Evolutionary conservation across 2,888 invertebrate genomes (phyloP).

Genomic region (Hofmannophila pseudospretella): DNA sequence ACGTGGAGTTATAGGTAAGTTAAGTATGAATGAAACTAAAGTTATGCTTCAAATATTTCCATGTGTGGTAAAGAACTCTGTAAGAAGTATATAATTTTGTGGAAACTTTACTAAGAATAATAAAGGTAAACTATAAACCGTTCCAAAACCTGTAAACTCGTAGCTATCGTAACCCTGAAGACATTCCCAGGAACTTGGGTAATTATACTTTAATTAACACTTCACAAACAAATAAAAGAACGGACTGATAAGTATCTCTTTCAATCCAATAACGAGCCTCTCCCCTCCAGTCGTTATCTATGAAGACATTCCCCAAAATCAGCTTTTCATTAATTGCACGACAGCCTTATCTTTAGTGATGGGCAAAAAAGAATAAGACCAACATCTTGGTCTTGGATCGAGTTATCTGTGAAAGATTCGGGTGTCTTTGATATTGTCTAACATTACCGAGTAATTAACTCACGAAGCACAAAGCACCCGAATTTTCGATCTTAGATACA

Average conservation of each 20-base stretch:
- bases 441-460: too few relatives aligned
- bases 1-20: too few relatives aligned
- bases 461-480: too few relatives aligned
- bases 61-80: too few relatives aligned
- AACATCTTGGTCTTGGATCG: too few relatives aligned
- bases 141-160: not conserved
- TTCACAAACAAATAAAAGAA: slow-evolving; percentile 34
- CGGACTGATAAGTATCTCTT: slow-evolving; percentile 44
- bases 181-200: slow-evolving; percentile 1
- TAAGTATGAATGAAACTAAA: too few relatives aligned
- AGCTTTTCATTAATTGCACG: slow-evolving; percentile 67
- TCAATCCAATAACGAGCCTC: slow-evolving; percentile 40
- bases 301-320: slow-evolving; percentile 50
- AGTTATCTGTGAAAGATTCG: too few relatives aligned
- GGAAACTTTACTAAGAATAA: too few relatives aligned
- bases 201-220: slow-evolving; percentile 44
- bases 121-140: not conserved
- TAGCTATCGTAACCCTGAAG: not conserved
- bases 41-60: too few relatives aligned
- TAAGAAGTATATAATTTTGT: too few relatives aligned
- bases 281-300: slow-evolving; percentile 42
- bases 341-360: slow-evolving; percentile 42
- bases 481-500: too few relatives aligned
- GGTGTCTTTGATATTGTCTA: too few relatives aligned
- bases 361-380: not conserved